Evolutionary conservation across 1,140 invertebrate genomes (phyloP).

Genomic region (Arctopsyche grandis): DNA sequence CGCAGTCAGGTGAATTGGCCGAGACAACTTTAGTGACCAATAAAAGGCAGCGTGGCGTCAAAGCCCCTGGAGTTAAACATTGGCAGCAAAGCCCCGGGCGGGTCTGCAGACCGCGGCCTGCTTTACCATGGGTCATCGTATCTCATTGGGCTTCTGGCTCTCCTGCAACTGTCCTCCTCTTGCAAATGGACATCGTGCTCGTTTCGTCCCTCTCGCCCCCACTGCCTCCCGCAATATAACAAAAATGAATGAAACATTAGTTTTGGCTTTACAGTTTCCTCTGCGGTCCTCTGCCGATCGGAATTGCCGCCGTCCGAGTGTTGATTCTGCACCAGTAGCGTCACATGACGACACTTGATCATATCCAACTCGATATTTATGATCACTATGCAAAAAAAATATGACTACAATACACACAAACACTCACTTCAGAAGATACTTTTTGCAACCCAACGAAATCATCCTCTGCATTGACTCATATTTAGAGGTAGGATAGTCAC

Average conservation of each 20-base stretch:
- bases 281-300: constrained; percentile 50
- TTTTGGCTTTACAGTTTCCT: constrained; percentile 54
- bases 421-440: too few relatives aligned
- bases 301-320: constrained; percentile 47
- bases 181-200: background rate
- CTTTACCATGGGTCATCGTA: constrained; percentile 52
- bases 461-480: too few relatives aligned
- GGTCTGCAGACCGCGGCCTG: constrained; percentile 41
- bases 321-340: constrained; percentile 46
- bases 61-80: constrained; percentile 21
- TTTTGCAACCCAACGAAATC: too few relatives aligned
- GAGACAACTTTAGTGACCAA: constrained; percentile 43
- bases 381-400: too few relatives aligned
- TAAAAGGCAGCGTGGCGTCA: constrained; percentile 42
- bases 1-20: constrained; percentile 15
- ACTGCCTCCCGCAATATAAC: constrained; percentile 51
- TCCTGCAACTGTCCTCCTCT: constrained; percentile 15
- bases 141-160: constrained; percentile 46
- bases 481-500: too few relatives aligned
- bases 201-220: constrained; percentile 17
- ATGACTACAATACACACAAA: too few relatives aligned
- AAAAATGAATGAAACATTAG: constrained; percentile 56
- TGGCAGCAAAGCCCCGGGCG: background rate
- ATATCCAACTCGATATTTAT: too few relatives aligned
- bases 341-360: background rate